Base-by-base conservation (phyloP, 64 coral and sea anemone species). In the Pachyseris speciosa region DNA sequence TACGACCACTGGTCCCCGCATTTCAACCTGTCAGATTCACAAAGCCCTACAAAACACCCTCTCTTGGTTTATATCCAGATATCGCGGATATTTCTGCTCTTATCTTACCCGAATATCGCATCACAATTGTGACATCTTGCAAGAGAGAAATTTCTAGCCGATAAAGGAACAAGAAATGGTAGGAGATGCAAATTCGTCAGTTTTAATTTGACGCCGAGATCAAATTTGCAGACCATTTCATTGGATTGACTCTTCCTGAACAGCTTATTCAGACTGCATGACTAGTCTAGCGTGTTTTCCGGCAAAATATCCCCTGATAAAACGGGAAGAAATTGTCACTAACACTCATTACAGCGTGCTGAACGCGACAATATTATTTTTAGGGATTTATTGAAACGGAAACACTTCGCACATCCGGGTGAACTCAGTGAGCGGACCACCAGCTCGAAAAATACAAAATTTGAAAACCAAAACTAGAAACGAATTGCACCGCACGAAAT, bases 361-460 rank as follows among this genome's bases (percentile, higher is more conserved):
- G 20, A 24, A 44, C 70, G 29, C 12, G 77, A 61, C 51, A 81
- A 37, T 81, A 81, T 81, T 81, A 22, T 81, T 81, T 81, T 81
- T 38, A 63, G 77, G 77, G 77, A 29, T 81, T 81, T 81, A 39
- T 59, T 63, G 20, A 41, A 61, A 81, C 77, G 77, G 77, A 81
- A 81, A 63, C 77, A 38, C 33, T 26, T 5, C 3, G 15, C 20
- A 81, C 34, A 81, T 81, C 77, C 77, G 77, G 77, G 77, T 38
- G 30, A 33, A 34, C 11, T 37, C 6, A 1, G 9, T 33, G 33
- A 55, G 4, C 4, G 55, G 77, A 81, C 77, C 77, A 61, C 77
- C 77, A 61, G 34, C 38, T 22, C 15, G 3, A 13, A 36, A 31
- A 38, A 39, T 10, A 34, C 58, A 20, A 25, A 25, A 5, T 27